These are phyloP conservation scores for Subanguina moxae DNA, from an alignment of 1,140 invertebrate species.

Conservation along the genomic window DNA sequence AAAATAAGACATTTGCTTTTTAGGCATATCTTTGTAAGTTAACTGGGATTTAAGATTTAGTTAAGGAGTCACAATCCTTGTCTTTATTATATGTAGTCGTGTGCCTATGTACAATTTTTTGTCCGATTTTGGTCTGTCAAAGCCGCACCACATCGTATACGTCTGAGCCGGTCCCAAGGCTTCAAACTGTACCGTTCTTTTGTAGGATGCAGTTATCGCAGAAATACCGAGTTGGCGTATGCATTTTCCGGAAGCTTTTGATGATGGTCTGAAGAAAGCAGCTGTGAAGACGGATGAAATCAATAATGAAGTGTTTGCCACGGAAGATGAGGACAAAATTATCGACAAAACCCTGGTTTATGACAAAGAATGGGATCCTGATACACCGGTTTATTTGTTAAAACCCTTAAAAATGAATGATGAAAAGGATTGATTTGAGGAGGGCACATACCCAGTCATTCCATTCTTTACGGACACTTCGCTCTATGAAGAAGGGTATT, in stretches of 20 bases:
- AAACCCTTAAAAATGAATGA: not conserved
- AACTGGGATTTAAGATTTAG: too few species aligned
- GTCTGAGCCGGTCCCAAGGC: too few species aligned
- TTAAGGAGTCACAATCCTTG: too few species aligned
- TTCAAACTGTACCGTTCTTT: not conserved
- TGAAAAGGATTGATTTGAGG: not conserved
- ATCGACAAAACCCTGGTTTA: not conserved
- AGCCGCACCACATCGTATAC: too few species aligned
- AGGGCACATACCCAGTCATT: not conserved
- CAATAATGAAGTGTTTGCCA: not conserved
- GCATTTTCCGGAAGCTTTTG: slow-evolving; percentile 14
- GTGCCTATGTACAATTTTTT: too few species aligned
- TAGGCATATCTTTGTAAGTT: not conserved
- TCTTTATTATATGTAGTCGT: too few species aligned
- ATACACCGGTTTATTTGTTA: not conserved
- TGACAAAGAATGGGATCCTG: not conserved
- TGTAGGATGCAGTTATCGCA: slow-evolving; percentile 10
- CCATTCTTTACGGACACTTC: too few species aligned
- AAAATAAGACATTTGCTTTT: too few species aligned
- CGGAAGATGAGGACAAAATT: not conserved
- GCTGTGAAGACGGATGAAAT: not conserved
- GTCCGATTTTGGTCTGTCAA: too few species aligned
- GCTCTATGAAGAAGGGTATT: not conserved
- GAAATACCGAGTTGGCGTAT: slow-evolving; percentile 15
- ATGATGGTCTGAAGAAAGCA: not conserved